Percentiles rank a stretch among this genome's conserved stretches.
phyloP scores from a whole-genome alignment of 1,140 invertebrate species.

The Drosophila suzukii region DNA sequence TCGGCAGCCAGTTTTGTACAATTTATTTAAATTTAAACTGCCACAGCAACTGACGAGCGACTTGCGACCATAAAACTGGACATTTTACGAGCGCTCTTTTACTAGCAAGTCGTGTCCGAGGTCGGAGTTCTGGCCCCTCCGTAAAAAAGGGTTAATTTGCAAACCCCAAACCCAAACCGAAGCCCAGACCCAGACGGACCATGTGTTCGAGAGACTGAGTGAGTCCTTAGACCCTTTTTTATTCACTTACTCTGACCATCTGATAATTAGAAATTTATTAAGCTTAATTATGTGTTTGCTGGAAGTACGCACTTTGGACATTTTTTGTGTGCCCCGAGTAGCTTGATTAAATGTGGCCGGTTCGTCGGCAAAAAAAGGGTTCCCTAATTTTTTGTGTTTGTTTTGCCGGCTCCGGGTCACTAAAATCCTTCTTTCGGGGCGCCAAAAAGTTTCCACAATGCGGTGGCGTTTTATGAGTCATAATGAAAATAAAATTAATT shows the following conservation, averaged over 20 bases:
- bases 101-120: slow-evolving; percentile 39
- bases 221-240: slow-evolving; percentile 72
- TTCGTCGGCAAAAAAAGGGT: slow-evolving; percentile 44
- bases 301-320: slow-evolving; percentile 74
- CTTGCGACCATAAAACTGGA: slow-evolving; percentile 61
- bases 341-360: slow-evolving; percentile 56
- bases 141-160: slow-evolving; percentile 78
- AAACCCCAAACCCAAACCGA: slow-evolving; percentile 16
- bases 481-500: slow-evolving; percentile 82
- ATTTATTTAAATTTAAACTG: slow-evolving; percentile 83
- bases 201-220: slow-evolving; percentile 48
- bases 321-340: slow-evolving; percentile 40
- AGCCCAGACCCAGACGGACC: slow-evolving; percentile 24
- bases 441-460: slow-evolving; percentile 61
- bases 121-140: slow-evolving; percentile 25
- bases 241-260: slow-evolving; percentile 75
- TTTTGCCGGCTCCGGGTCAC: slow-evolving; percentile 39
- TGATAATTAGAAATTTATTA: slow-evolving; percentile 84
- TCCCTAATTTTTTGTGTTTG: slow-evolving; percentile 44
- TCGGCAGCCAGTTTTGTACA: slow-evolving; percentile 69
- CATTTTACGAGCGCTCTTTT: slow-evolving; percentile 72
- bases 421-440: slow-evolving; percentile 15
- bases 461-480: slow-evolving; percentile 69
- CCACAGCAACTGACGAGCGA: slow-evolving; percentile 45
- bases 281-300: slow-evolving; percentile 79